These are phyloP conservation scores for Amphimallon solstitiale DNA, from an alignment of 2,888 invertebrate species.

Conservation along the genomic window DNA sequence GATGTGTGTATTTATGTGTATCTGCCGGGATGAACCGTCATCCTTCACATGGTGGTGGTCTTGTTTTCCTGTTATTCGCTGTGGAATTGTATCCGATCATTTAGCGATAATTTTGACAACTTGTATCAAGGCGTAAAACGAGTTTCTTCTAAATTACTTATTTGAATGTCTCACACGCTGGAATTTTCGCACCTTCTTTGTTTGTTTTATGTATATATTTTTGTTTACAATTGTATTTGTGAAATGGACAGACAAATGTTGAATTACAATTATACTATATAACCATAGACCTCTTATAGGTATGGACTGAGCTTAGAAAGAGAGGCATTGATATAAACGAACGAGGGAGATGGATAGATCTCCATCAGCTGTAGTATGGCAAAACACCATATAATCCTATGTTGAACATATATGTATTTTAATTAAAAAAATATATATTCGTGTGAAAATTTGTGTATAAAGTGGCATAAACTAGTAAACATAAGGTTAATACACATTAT, in stretches of 20 bases:
- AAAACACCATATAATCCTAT: too few relatives aligned
- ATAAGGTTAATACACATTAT: too few relatives aligned
- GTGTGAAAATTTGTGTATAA: too few relatives aligned
- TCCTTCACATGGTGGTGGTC: not conserved
- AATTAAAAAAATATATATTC: too few relatives aligned
- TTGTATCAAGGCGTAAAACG: slow-evolving; percentile 8
- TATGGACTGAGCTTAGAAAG: too few relatives aligned
- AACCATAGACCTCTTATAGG: too few relatives aligned
- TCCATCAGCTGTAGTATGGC: too few relatives aligned
- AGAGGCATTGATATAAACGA: too few relatives aligned
- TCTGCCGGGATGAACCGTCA: not conserved
- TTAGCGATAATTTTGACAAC: slow-evolving; percentile 27
- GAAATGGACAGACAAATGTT: not conserved
- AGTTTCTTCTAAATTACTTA: slow-evolving; percentile 20
- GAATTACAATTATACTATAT: too few relatives aligned
- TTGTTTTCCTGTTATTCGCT: slow-evolving; percentile 10
- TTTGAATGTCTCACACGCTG: not conserved
- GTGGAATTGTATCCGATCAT: slow-evolving; percentile 24
- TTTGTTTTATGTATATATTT: slow-evolving; percentile 13
- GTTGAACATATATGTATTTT: too few relatives aligned
- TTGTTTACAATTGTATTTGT: not conserved
- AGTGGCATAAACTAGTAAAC: too few relatives aligned
- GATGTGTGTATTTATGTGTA: slow-evolving; percentile 23
- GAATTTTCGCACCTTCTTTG: slow-evolving; percentile 11
- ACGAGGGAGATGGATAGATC: too few relatives aligned